Conservation (phyloP, 2,113 vertebrate species). For the Odontophorus gujanensis region DNA sequence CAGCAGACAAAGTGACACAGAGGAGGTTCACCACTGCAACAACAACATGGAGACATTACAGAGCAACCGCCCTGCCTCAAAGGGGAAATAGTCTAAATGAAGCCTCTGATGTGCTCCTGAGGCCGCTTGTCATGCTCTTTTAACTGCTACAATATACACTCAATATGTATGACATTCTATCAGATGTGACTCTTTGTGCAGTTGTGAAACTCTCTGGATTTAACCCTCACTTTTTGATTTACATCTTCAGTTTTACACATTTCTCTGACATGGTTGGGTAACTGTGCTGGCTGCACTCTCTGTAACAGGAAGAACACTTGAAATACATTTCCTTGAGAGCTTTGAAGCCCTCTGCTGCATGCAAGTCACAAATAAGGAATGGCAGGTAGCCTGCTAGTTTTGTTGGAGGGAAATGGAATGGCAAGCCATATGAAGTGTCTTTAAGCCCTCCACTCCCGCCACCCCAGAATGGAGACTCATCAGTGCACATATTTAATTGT, state of each 20-base stretch:
- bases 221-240: conserved; percentile 25
- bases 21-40: not conserved
- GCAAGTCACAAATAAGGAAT: not conserved
- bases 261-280: not conserved
- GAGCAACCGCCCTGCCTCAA: not conserved
- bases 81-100: conserved; percentile 11
- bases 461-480: not conserved
- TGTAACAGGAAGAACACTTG: conserved; percentile 6
- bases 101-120: not conserved
- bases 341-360: conserved; percentile 13
- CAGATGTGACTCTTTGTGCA: not conserved
- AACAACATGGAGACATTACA: not conserved
- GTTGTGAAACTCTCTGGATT: not conserved
- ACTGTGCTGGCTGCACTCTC: not conserved
- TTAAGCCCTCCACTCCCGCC: not conserved
- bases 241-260: not conserved
- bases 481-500: not conserved
- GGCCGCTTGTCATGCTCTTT: conserved; percentile 4
- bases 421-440: not conserved
- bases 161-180: not conserved
- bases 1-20: not conserved
- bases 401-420: not conserved
- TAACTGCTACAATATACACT: not conserved
- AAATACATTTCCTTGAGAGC: conserved; percentile 33
- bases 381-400: not conserved